Evolutionary conservation across 2,113 vertebrate species (phyloP).

Genomic region (Dicerorhinus sumatrensis): DNA sequence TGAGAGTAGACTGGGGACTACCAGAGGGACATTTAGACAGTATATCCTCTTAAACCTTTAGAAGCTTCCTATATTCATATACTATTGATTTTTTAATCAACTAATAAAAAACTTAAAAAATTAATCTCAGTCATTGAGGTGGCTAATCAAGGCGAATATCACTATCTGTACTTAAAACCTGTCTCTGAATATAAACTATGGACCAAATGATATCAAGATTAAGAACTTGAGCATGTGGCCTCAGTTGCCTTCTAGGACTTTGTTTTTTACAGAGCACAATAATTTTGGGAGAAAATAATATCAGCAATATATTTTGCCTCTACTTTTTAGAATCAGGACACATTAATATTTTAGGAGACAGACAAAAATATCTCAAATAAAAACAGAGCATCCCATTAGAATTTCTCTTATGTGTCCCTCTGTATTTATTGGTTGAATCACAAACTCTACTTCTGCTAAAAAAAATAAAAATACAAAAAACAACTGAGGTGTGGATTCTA

Average conservation of each 20-base stretch:
- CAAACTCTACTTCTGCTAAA: neutral
- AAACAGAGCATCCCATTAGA: neutral
- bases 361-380: slow-evolving; percentile 14
- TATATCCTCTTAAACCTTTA: neutral
- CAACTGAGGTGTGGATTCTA: neutral
- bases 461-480: neutral
- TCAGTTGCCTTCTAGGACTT: neutral
- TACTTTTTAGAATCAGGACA: neutral
- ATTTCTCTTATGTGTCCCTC: neutral
- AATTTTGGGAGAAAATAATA: neutral
- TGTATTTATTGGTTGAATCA: neutral
- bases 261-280: neutral
- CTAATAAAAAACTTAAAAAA: neutral
- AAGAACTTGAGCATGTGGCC: neutral
- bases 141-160: neutral
- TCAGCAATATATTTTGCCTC: neutral
- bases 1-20: neutral
- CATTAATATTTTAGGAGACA: neutral
- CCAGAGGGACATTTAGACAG: neutral
- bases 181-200: neutral
- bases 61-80: neutral
- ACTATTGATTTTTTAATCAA: neutral
- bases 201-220: neutral
- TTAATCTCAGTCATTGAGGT: neutral
- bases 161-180: neutral